Evolutionary conservation across 1,140 invertebrate genomes (phyloP).

Genomic region (Aricia agestis): DNA sequence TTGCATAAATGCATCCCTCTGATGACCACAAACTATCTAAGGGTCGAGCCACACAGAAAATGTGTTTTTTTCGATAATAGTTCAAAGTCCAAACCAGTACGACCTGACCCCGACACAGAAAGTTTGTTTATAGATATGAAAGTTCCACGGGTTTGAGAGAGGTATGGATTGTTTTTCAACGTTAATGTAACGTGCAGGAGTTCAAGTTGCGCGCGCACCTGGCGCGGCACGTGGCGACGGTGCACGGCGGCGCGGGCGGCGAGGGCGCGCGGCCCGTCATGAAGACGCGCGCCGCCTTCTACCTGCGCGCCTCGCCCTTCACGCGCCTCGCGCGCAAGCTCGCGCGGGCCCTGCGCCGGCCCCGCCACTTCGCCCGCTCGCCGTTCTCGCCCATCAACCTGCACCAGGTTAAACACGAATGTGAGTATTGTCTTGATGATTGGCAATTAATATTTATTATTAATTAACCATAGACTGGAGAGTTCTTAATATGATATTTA

Average conservation of each 20-base stretch:
- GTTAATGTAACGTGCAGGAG: slow-evolving; percentile 74
- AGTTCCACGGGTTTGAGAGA: too few species aligned
- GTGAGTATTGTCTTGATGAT: slow-evolving; percentile 72
- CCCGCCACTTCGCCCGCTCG: slow-evolving; percentile 89
- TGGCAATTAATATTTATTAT: too few species aligned
- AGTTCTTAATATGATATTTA: too few species aligned
- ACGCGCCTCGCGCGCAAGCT: slow-evolving; percentile 91
- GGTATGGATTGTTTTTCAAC: not conserved
- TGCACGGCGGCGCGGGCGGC: slow-evolving; percentile 87
- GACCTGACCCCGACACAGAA: too few species aligned
- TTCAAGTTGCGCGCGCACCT: slow-evolving; percentile 95
- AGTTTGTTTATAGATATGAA: too few species aligned
- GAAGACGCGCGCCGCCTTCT: slow-evolving; percentile 97
- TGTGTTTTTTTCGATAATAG: too few species aligned
- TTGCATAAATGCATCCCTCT: too few species aligned
- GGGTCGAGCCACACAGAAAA: too few species aligned
- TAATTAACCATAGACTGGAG: too few species aligned
- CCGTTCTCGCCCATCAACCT: slow-evolving; percentile 92
- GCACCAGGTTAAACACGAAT: slow-evolving; percentile 89
- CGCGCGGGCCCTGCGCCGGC: slow-evolving; percentile 88
- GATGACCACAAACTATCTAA: too few species aligned
- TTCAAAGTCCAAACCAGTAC: too few species aligned
- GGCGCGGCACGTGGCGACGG: slow-evolving; percentile 93
- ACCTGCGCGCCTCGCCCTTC: slow-evolving; percentile 91
- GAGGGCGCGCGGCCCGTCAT: slow-evolving; percentile 91